Evolutionary conservation across 2,888 invertebrate genomes (phyloP), one percentile per base, ranked within the genome.

Genomic region (Brassicogethes aeneus): DNA sequence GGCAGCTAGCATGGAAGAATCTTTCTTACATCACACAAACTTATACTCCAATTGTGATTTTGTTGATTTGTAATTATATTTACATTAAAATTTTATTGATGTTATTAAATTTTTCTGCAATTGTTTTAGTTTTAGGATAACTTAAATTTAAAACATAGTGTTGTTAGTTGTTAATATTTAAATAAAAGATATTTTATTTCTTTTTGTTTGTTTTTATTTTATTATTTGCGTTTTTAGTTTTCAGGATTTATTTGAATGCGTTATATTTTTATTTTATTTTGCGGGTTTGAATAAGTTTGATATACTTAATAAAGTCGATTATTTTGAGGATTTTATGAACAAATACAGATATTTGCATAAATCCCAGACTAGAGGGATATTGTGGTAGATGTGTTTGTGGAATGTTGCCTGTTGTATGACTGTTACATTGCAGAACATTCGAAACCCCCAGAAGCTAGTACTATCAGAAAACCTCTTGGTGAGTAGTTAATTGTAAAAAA

Each of bases 381-480:
- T 43, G 50, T 54, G 52, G 57, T 61, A 62, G 62, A 58, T 51
- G 45, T 63, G 60, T 65, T 57, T 64, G 63, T 64, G 65, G 66
- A 66, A 65, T 67, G 67, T 61, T 65, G 66, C 65, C 64, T 67
- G 67, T 59, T 65, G 48, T 39, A 64, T 65, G 61, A 61, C 60
- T 66, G 64, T 66, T 64, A 53, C 52, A 59, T 65, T 66, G 54
- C 65, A 65, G 65, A 65, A 58, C 51, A 63, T 52, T 55, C 62
- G 48, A 48, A 48, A 50, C 55, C 54, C 49, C 52, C 59, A 52
- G 61, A 58, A 49, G 51, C 56, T 59, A 59, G 59, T 56, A 55
- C 56, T 69, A 71, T 74, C 68, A 70, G 72, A 72, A 74, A 74
- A 64, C 72, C 72, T 53, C 62, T 75, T 65, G 75, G 75, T 75